Evolutionary conservation across 1,140 invertebrate genomes (phyloP), one percentile per base, ranked within the genome.

Genomic region (Brachionus sp.): DNA sequence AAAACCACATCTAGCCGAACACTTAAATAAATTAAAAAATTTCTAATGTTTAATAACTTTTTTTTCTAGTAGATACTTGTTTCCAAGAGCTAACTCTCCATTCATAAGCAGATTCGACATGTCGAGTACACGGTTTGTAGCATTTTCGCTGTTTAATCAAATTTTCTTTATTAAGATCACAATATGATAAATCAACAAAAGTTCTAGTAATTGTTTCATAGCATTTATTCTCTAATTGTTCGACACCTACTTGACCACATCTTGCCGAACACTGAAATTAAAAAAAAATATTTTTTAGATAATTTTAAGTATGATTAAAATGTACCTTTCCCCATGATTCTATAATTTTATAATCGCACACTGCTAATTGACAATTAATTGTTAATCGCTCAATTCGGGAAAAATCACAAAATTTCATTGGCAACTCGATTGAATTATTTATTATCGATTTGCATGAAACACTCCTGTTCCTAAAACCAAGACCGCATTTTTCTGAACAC

Each of bases 401-500:
- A 4, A 39, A 25, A 46, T 75, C 44, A 13, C 70, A 75, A 39
- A 75, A 75, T 46, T 46, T 44, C 42, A 75, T 46, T 7, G 70
- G 70, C 5, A 75, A 25, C 23, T 75, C 70, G 25, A 75, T 25
- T 12, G 70, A 75, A 46, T 46, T 23, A 10, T 75, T 75, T 3
- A 16, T 13, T 29, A 62, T 53, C 9, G 77, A 80, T 39, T 50
- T 50, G 35, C 77, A 80, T 13, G 50, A 39, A 0, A 42, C 35
- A 29, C 33, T 62, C 42, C 62, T 57, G 29, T 29, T 80, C 25
- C 50, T 25, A 37, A 77, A 12, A 33, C 70, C 83, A 44, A 19
- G 19, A 19, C 83, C 83, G 68, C 83, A 84, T 64, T 66, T 53
- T 16, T 16, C 10, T 9, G 83, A 77, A 53, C 83, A 84, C 64